Evolutionary conservation across 92 coral and sea anemone species (phyloP).

Genomic region (Parazoanthus darwini): DNA sequence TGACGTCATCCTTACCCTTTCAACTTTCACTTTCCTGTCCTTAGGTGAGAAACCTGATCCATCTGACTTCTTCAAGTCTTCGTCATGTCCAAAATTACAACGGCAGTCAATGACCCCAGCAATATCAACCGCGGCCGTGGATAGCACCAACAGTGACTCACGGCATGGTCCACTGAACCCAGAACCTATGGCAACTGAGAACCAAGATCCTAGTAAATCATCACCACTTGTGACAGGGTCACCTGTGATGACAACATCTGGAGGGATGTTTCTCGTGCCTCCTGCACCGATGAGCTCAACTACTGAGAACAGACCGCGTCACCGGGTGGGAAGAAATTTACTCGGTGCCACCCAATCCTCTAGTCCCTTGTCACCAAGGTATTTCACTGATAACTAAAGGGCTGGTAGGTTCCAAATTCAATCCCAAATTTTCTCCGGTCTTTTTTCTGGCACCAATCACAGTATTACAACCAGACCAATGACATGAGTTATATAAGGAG

Average conservation of each 20-base stretch:
- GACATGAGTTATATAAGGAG: no score
- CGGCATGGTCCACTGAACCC: conserved; percentile 61
- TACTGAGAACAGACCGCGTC: conserved; percentile 53
- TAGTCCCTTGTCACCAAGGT: conserved; percentile 95
- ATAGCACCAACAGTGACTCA: conserved; percentile 60
- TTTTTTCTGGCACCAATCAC: background rate
- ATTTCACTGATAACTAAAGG: background rate
- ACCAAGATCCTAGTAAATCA: conserved; percentile 89
- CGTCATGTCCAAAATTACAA: conserved; percentile 84
- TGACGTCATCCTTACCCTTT: background rate
- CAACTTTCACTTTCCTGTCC: background rate
- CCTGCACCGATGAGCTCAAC: conserved; percentile 19
- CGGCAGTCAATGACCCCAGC: conserved; percentile 89
- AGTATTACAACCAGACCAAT: no score
- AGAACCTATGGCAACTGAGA: conserved; percentile 91
- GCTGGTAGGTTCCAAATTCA: background rate
- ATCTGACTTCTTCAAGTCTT: conserved; percentile 84
- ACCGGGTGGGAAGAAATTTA: conserved; percentile 86
- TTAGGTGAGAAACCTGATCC: conserved; percentile 96
- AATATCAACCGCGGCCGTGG: conserved; percentile 72
- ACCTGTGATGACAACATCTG: background rate
- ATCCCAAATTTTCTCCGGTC: background rate
- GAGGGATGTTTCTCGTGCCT: conserved; percentile 7
- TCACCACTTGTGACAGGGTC: conserved; percentile 43
- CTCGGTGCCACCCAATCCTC: conserved; percentile 78